These are phyloP conservation scores for Excalfactoria chinensis DNA, from an alignment of 2,113 vertebrate genomes.

Conservation along the genomic window DNA sequence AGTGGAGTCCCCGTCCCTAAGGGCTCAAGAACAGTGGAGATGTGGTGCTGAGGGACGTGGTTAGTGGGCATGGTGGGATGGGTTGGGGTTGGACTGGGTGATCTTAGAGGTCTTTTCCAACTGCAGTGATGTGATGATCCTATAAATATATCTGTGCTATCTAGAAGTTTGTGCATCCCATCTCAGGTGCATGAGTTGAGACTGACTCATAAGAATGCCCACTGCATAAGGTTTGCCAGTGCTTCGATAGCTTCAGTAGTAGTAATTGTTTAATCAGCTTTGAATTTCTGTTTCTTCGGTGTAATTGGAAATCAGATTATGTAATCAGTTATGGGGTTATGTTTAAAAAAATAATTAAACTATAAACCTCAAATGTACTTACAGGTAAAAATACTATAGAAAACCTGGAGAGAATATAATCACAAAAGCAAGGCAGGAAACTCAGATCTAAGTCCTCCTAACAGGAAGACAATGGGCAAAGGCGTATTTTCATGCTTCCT, in stretches of 20 bases:
- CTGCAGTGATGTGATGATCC: too few relatives aligned
- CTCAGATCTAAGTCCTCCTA: neutral
- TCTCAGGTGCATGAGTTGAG: neutral
- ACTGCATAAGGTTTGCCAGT: neutral
- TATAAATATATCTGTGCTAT: neutral
- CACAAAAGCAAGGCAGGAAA: neutral
- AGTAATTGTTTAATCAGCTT: neutral
- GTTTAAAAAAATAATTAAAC: neutral
- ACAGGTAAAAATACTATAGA: neutral
- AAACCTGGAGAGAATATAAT: neutral
- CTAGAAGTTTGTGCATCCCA: neutral
- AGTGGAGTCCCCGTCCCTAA: too few relatives aligned
- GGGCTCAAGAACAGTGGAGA: too few relatives aligned
- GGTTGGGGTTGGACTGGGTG: too few relatives aligned
- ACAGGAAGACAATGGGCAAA: neutral
- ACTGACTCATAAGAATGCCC: neutral
- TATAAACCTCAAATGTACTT: neutral
- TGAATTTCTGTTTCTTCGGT: neutral
- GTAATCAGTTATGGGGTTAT: neutral
- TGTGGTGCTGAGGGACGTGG: too few relatives aligned
- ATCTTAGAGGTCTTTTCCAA: too few relatives aligned
- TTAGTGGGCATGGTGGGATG: too few relatives aligned
- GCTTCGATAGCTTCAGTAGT: neutral
- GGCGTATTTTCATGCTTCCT: neutral
- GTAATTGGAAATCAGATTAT: neutral